A percentile compares a stretch with the other conserved stretches of the same genome.
phyloP scores from a whole-genome alignment of 2,888 invertebrate species.

The Drosophila eohydei region DNA sequence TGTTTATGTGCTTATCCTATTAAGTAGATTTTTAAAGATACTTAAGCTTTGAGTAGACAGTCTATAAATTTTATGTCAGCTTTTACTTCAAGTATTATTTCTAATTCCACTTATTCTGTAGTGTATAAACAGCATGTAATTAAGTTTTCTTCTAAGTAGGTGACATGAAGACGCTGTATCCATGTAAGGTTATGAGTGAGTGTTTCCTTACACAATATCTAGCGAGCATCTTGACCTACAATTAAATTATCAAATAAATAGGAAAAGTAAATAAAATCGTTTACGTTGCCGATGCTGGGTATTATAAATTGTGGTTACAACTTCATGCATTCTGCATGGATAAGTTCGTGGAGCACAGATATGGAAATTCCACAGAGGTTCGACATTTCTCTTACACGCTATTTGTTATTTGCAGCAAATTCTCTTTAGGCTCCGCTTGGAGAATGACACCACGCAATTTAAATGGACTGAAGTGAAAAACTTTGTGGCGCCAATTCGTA shows the following conservation, averaged over 20 bases:
- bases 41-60: no score
- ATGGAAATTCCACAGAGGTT: conserved; percentile 50
- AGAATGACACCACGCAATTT: conserved; percentile 23
- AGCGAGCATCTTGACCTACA: background rate
- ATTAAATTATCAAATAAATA: background rate
- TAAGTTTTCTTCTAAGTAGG: background rate
- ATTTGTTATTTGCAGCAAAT: conserved; percentile 44
- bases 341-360: conserved; percentile 8
- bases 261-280: background rate
- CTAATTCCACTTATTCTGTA: background rate
- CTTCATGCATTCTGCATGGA: conserved; percentile 40
- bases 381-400: conserved; percentile 51
- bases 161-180: background rate
- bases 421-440: background rate
- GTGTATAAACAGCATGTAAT: background rate
- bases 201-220: background rate
- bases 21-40: no score
- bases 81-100: background rate
- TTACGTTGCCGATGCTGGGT: conserved; percentile 13
- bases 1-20: no score
- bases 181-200: background rate
- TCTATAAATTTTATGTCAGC: no score
- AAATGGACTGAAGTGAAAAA: conserved; percentile 42
- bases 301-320: conserved; percentile 20
- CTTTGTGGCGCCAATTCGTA: conserved; percentile 56